These are phyloP conservation scores for Calliopum simillimum DNA, from an alignment of 2,888 invertebrate genomes.

Conservation along the genomic window DNA sequence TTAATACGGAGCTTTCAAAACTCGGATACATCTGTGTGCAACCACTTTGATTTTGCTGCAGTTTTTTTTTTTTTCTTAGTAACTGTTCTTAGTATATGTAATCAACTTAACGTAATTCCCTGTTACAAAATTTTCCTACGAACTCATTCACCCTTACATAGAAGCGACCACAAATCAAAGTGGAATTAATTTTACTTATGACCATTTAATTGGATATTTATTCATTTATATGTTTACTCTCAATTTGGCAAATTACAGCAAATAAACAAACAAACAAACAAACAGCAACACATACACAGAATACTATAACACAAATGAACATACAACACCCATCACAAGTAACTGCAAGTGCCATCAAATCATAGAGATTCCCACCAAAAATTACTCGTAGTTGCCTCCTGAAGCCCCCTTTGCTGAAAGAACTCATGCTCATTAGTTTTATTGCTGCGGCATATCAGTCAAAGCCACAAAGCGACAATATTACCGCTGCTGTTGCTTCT, in stretches of 20 bases:
- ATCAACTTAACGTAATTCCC: too few relatives aligned
- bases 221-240: conserved; percentile 60
- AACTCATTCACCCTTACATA: background rate
- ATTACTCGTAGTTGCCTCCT: background rate
- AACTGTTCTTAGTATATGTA: too few relatives aligned
- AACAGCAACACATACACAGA: background rate
- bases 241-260: conserved; percentile 59
- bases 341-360: background rate
- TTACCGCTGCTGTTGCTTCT: background rate
- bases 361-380: conserved; percentile 15
- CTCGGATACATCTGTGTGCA: too few relatives aligned
- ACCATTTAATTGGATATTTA: conserved; percentile 66
- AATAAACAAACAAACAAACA: conserved; percentile 12
- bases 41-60: too few relatives aligned
- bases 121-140: too few relatives aligned
- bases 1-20: too few relatives aligned
- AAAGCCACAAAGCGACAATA: conserved; percentile 20
- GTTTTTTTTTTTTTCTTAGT: too few relatives aligned
- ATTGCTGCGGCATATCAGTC: conserved; percentile 49
- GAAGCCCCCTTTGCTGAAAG: conserved; percentile 7
- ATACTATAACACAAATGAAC: too few relatives aligned
- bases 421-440: conserved; percentile 63
- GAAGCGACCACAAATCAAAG: conserved; percentile 60
- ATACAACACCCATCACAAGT: background rate
- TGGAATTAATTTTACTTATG: conserved; percentile 66